phyloP scores from a whole-genome alignment of 2,113 vertebrate species.

The Hypanus sabinus region DNA sequence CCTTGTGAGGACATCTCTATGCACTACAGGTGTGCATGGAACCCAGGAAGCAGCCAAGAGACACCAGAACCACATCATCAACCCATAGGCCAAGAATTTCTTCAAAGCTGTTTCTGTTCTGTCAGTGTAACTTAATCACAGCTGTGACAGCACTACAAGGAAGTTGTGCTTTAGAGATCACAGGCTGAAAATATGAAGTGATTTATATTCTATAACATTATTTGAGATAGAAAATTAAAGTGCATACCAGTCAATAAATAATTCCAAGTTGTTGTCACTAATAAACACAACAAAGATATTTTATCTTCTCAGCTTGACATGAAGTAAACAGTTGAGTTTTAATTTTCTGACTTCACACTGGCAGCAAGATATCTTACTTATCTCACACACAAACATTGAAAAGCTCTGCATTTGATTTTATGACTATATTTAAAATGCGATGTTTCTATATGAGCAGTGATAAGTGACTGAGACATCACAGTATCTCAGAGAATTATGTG shows the following conservation, averaged over 20 bases:
- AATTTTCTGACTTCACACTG: slow-evolving; percentile 22
- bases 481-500: background rate
- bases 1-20: background rate
- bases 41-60: background rate
- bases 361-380: background rate
- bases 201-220: background rate
- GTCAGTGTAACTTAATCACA: background rate
- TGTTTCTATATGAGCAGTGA: background rate
- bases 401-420: background rate
- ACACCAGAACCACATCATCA: background rate
- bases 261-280: background rate
- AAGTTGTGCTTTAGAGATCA: background rate
- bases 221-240: slow-evolving; percentile 5
- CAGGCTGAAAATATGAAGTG: background rate
- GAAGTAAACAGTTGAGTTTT: background rate
- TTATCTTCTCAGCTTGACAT: background rate
- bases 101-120: background rate
- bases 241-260: background rate
- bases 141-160: background rate
- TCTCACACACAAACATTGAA: background rate
- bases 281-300: background rate
- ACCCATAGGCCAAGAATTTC: background rate
- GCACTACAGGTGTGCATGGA: background rate
- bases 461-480: background rate
- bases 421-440: background rate